These are phyloP conservation scores for Lasioglossum malachurum DNA, from an alignment of 2,888 invertebrate genomes.

Conservation along the genomic window DNA sequence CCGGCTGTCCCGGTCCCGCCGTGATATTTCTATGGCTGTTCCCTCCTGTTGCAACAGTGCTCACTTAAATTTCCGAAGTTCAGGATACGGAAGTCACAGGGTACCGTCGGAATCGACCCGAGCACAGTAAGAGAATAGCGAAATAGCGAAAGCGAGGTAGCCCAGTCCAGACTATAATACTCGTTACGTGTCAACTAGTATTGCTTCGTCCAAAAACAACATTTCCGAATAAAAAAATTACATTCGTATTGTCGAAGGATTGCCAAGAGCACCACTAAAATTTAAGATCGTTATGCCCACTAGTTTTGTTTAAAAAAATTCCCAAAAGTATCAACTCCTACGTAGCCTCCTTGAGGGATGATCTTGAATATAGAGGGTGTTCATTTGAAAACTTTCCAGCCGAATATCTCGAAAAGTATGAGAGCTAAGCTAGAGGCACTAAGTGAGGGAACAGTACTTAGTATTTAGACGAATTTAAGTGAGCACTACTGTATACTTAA, in stretches of 20 bases:
- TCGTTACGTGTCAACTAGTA: too few species aligned
- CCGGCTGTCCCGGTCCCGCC: constrained; percentile 25
- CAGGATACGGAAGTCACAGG: neutral
- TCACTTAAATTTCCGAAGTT: neutral
- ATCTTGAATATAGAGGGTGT: too few species aligned
- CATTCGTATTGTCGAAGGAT: neutral
- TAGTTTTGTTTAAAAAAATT: too few species aligned
- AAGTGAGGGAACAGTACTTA: neutral
- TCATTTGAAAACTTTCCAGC: too few species aligned
- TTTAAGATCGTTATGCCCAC: too few species aligned
- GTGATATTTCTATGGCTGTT: constrained; percentile 40
- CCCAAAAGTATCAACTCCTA: too few species aligned
- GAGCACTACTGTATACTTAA: constrained; percentile 50
- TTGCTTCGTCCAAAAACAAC: neutral
- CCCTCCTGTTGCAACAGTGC: neutral
- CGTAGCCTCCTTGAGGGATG: too few species aligned
- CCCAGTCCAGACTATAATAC: too few species aligned
- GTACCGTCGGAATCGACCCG: neutral
- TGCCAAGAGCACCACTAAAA: too few species aligned
- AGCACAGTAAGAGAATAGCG: neutral
- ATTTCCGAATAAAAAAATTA: neutral
- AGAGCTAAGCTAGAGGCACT: neutral
- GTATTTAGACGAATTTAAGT: neutral
- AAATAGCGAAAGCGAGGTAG: neutral
- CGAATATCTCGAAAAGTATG: too few species aligned